phyloP scores from a whole-genome alignment of 2,888 invertebrate species.

The Dicycla oo region DNA sequence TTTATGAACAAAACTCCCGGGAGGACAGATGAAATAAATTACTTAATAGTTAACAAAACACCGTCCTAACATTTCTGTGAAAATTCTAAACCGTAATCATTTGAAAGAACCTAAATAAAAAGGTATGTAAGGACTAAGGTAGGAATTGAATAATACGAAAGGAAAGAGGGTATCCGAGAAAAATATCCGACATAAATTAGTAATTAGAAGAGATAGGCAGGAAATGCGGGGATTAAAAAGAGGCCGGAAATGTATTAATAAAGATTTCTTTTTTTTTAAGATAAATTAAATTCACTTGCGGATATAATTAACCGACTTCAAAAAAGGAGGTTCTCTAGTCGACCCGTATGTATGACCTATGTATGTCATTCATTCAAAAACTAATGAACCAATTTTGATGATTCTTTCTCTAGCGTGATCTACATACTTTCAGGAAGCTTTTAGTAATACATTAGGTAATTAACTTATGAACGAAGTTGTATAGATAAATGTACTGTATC shows the following conservation, averaged over 20 bases:
- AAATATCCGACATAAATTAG: constrained; percentile 57
- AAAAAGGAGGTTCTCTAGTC: too few species aligned
- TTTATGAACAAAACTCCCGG: background rate
- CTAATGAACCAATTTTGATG: too few species aligned
- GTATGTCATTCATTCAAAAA: too few species aligned
- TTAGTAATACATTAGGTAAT: too few species aligned
- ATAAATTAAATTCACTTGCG: background rate
- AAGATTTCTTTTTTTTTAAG: background rate
- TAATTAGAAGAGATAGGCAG: constrained; percentile 53
- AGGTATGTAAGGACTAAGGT: constrained; percentile 20
- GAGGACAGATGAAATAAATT: constrained; percentile 29
- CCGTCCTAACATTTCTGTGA: background rate
- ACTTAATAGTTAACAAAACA: constrained; percentile 27
- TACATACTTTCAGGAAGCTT: too few species aligned
- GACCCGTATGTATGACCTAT: too few species aligned
- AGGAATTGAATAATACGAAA: constrained; percentile 42
- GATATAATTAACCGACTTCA: too few species aligned
- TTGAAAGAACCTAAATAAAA: constrained; percentile 7
- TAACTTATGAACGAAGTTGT: too few species aligned
- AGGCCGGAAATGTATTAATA: constrained; percentile 39
- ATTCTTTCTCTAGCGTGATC: too few species aligned
- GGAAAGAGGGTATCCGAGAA: constrained; percentile 32
- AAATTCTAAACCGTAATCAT: constrained; percentile 14
- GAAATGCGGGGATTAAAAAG: constrained; percentile 50
- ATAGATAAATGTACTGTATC: too few species aligned